A percentile compares a stretch with the other conserved stretches of the same genome.
Conservation (phyloP, 2,888 invertebrate genomes). For the Phrixothrix hirtus region DNA sequence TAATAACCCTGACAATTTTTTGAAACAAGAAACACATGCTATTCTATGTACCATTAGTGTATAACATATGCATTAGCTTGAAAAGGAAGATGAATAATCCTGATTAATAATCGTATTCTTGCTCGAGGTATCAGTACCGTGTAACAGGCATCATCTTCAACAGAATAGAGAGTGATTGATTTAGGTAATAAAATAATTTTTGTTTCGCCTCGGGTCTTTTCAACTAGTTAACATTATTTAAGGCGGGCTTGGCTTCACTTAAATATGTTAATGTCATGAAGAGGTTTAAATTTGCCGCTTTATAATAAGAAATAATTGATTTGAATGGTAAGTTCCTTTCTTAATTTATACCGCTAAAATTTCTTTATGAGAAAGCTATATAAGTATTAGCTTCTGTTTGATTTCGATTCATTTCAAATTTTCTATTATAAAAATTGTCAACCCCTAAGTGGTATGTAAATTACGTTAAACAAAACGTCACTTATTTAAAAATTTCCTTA, state of each 20-base stretch:
- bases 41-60: constrained; percentile 15
- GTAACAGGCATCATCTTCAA: constrained; percentile 24
- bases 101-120: constrained; percentile 29
- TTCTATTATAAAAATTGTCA: no score
- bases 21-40: constrained; percentile 12
- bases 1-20: constrained; percentile 14
- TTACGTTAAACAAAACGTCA: no score
- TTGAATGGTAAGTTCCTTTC: constrained; percentile 20
- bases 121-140: constrained; percentile 27
- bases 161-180: constrained; percentile 31
- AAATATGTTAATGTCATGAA: constrained; percentile 23
- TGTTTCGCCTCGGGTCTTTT: constrained; percentile 23
- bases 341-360: constrained; percentile 12
- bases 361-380: constrained; percentile 1
- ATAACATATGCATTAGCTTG: constrained; percentile 18
- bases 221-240: constrained; percentile 28
- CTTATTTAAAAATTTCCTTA: no score
- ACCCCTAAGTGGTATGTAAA: no score
- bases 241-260: constrained; percentile 12
- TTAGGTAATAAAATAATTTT: constrained; percentile 33
- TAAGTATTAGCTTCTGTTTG: constrained; percentile 16
- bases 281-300: constrained; percentile 22
- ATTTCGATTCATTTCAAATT: no score
- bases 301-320: constrained; percentile 26
- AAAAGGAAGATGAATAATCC: constrained; percentile 26